Evolutionary conservation across 2,113 vertebrate species (phyloP).

Genomic region (Plectropomus leopardus): DNA sequence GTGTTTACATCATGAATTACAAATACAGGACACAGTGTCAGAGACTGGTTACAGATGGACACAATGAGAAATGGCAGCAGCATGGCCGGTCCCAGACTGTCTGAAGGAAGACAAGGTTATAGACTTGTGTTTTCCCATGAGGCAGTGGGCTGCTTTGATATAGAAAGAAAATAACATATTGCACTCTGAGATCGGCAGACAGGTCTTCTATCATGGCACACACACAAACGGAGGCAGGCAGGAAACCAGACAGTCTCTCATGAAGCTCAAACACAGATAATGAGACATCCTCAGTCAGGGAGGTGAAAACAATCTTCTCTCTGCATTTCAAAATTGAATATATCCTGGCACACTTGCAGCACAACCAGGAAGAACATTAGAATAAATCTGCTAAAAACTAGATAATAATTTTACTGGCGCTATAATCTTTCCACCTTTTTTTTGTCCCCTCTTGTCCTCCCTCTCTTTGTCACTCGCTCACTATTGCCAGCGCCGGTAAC

Average conservation of each 20-base stretch:
- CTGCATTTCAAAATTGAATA: slow-evolving; percentile 23
- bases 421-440: slow-evolving; percentile 42
- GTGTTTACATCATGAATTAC: slow-evolving; percentile 4
- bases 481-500: slow-evolving; percentile 64
- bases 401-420: slow-evolving; percentile 32
- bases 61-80: slow-evolving; percentile 48
- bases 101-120: slow-evolving; percentile 65
- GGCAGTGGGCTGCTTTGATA: slow-evolving; percentile 46
- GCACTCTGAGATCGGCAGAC: slow-evolving; percentile 64
- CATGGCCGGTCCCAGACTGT: slow-evolving; percentile 36
- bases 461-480: slow-evolving; percentile 56
- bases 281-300: slow-evolving; percentile 34
- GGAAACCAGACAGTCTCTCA: slow-evolving; percentile 47
- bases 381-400: slow-evolving; percentile 26
- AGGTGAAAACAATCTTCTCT: slow-evolving; percentile 55
- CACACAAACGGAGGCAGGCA: slow-evolving; percentile 14
- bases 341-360: slow-evolving; percentile 24
- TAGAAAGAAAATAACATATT: slow-evolving; percentile 70
- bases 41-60: slow-evolving; percentile 12
- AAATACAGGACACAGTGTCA: slow-evolving; percentile 3
- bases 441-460: slow-evolving; percentile 39
- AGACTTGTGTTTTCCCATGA: slow-evolving; percentile 51
- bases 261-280: slow-evolving; percentile 64
- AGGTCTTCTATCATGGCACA: slow-evolving; percentile 62
- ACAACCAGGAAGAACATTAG: slow-evolving; percentile 7